A percentile compares a stretch with the other conserved stretches of the same genome.
These are phyloP conservation scores for Pheosia tremula DNA, from an alignment of 2,888 invertebrate genomes.

Conservation along the genomic window DNA sequence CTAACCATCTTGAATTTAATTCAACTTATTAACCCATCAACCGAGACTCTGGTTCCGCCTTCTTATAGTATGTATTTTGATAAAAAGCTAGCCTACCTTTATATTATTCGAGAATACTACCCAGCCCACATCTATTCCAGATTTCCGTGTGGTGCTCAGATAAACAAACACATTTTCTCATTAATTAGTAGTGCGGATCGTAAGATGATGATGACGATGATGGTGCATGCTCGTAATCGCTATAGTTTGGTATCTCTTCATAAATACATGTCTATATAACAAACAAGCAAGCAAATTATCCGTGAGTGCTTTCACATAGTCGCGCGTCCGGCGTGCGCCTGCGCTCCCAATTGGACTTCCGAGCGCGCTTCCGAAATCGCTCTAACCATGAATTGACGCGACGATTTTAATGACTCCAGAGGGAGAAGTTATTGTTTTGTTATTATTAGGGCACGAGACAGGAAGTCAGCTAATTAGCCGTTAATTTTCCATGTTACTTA, in stretches of 20 bases:
- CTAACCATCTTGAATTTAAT: too few relatives aligned
- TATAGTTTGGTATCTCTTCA: neutral
- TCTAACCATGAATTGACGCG: slow-evolving; percentile 56
- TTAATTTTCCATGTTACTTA: slow-evolving; percentile 69
- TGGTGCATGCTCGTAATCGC: too few relatives aligned
- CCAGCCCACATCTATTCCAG: too few relatives aligned
- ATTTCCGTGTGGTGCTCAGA: too few relatives aligned
- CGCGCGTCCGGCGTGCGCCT: slow-evolving; percentile 73
- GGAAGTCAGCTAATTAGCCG: slow-evolving; percentile 79
- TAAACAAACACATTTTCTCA: too few relatives aligned
- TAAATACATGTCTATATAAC: slow-evolving; percentile 31
- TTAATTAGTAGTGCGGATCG: too few relatives aligned
- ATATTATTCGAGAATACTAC: too few relatives aligned
- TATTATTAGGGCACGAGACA: slow-evolving; percentile 81
- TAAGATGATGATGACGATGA: too few relatives aligned
- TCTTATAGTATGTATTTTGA: too few relatives aligned
- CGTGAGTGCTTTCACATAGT: slow-evolving; percentile 73
- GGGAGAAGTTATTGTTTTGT: slow-evolving; percentile 80
- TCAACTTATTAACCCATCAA: too few relatives aligned
- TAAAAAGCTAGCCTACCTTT: too few relatives aligned
- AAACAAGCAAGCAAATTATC: slow-evolving; percentile 58
- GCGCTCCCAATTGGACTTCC: slow-evolving; percentile 83
- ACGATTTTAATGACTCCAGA: slow-evolving; percentile 69
- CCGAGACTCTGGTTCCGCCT: too few relatives aligned
- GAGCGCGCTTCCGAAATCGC: slow-evolving; percentile 80